A percentile compares a stretch with the other conserved stretches of the same genome.
phyloP scores from a whole-genome alignment of 1,140 invertebrate genomes.

The Trissolcus basalis region DNA sequence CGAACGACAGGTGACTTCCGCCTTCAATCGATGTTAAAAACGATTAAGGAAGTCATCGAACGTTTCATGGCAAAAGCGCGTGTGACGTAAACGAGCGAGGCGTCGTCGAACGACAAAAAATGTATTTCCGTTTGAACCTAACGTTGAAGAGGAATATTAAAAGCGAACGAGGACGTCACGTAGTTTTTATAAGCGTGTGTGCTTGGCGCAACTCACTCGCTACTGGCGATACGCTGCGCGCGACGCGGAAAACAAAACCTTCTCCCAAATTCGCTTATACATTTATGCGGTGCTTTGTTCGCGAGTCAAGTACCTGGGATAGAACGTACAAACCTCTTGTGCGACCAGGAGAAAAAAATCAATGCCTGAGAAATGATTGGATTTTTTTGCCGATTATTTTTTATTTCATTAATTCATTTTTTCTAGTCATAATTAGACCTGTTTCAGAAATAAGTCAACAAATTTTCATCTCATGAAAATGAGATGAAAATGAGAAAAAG shows the following conservation, averaged over 20 bases:
- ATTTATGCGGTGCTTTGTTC: slow-evolving; percentile 42
- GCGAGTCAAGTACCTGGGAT: slow-evolving; percentile 37
- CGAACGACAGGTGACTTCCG: slow-evolving; percentile 60
- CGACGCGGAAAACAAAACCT: slow-evolving; percentile 48
- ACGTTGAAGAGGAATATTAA: slow-evolving; percentile 57
- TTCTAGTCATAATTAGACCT: too few species aligned
- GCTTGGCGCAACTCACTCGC: slow-evolving; percentile 40
- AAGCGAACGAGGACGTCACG: slow-evolving; percentile 60
- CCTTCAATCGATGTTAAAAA: slow-evolving; percentile 51
- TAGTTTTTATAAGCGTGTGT: slow-evolving; percentile 54
- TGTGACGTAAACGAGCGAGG: slow-evolving; percentile 57
- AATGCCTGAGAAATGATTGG: slow-evolving; percentile 1
- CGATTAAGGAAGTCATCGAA: slow-evolving; percentile 60
- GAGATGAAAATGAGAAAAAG: too few species aligned
- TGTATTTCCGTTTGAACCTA: slow-evolving; percentile 60
- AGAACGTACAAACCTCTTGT: slow-evolving; percentile 16
- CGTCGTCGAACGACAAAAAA: slow-evolving; percentile 61
- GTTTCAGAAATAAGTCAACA: too few species aligned
- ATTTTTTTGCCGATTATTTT: slow-evolving; percentile 61
- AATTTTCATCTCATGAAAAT: too few species aligned
- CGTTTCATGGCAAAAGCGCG: slow-evolving; percentile 58
- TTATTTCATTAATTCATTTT: too few species aligned
- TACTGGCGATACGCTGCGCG: slow-evolving; percentile 36
- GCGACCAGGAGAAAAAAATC: neutral
- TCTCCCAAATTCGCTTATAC: slow-evolving; percentile 53